Percentiles rank a stretch among this genome's conserved stretches.
Evolutionary conservation across 2,888 invertebrate species (phyloP).

Genomic region (Dicyrtoma fusca): DNA sequence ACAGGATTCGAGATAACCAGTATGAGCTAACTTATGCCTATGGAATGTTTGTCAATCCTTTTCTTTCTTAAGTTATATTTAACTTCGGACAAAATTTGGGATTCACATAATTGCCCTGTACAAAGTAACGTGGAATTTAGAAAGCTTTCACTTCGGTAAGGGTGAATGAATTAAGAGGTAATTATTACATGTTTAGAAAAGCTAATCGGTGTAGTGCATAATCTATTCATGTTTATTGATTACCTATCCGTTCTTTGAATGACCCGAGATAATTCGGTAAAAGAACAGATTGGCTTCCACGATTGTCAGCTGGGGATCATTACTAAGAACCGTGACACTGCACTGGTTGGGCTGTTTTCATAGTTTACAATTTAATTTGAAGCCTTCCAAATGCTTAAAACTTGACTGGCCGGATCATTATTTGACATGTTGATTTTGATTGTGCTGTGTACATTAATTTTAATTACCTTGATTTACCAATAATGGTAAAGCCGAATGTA

Average conservation of each 20-base stretch:
- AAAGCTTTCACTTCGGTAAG: not conserved
- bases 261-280: constrained; percentile 37
- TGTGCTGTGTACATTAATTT: not conserved
- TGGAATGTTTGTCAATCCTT: constrained; percentile 24
- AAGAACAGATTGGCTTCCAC: constrained; percentile 9
- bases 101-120: constrained; percentile 22
- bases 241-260: constrained; percentile 41
- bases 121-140: not conserved
- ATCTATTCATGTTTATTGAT: not conserved
- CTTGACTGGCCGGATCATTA: constrained; percentile 27
- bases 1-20: constrained; percentile 50
- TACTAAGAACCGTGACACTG: not conserved
- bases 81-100: constrained; percentile 11
- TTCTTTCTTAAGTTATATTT: constrained; percentile 11
- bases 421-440: constrained; percentile 19
- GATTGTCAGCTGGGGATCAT: no score
- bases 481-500: no score
- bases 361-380: constrained; percentile 12
- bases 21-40: constrained; percentile 50
- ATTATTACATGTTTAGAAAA: not conserved
- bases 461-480: no score
- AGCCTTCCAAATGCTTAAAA: constrained; percentile 9
- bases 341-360: not conserved
- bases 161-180: no score
- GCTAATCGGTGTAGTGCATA: not conserved